Evolutionary conservation across 92 coral and sea anemone genomes (phyloP).

Genomic region (Pocillopora grandis): DNA sequence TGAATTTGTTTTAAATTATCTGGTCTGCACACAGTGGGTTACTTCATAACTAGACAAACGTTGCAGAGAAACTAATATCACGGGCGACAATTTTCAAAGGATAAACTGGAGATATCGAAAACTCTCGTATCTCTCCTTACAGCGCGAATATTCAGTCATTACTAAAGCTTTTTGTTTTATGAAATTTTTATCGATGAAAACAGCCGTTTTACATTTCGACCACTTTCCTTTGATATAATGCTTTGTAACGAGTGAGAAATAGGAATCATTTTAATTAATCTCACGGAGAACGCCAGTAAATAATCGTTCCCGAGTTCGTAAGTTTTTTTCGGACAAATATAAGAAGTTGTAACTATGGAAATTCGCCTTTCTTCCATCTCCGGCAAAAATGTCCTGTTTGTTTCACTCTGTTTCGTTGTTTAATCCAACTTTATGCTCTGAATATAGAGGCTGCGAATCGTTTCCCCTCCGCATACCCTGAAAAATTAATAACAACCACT

Average conservation of each 20-base stretch:
- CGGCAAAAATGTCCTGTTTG: neutral
- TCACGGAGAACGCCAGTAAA: constrained; percentile 1
- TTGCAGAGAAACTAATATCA: constrained; percentile 6
- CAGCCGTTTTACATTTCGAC: neutral
- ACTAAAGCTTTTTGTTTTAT: neutral
- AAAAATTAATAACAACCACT: constrained; percentile 65
- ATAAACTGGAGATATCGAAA: neutral
- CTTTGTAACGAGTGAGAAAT: constrained; percentile 24
- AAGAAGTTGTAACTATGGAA: neutral
- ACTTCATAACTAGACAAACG: constrained; percentile 42
- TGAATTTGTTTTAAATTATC: constrained; percentile 46
- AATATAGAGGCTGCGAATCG: constrained; percentile 4
- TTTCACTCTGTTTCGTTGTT: constrained; percentile 5
- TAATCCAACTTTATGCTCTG: neutral
- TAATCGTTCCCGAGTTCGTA: neutral
- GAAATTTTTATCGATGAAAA: neutral
- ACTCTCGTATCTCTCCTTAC: neutral
- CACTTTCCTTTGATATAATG: constrained; percentile 8
- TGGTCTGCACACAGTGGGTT: constrained; percentile 22
- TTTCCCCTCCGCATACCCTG: constrained; percentile 34
- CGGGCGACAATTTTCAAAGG: neutral
- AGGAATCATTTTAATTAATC: constrained; percentile 39
- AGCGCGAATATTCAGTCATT: neutral
- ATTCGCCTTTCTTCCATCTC: neutral
- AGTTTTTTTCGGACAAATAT: neutral